A percentile compares a stretch with the other conserved stretches of the same genome.
Conservation (phyloP, 2,113 vertebrate species). For the Murina feae region DNA sequence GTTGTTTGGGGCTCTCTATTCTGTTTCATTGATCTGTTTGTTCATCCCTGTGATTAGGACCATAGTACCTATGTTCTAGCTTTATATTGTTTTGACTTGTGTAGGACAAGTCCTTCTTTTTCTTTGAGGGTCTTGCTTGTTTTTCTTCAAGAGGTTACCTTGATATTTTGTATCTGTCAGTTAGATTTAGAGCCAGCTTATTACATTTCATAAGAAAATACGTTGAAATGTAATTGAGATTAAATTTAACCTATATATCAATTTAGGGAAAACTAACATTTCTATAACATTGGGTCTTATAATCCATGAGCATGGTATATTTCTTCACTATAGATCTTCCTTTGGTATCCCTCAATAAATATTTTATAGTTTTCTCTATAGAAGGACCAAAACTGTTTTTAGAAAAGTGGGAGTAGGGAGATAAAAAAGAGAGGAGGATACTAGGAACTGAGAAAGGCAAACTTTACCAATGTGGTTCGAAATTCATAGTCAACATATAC, state of each 20-base stretch:
- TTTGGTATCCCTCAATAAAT: conserved; percentile 18
- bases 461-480: neutral
- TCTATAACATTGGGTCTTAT: neutral
- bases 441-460: neutral
- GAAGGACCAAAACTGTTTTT: neutral
- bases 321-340: neutral
- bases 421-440: neutral
- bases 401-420: neutral
- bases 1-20: neutral
- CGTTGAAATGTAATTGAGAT: neutral
- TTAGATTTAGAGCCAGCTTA: neutral
- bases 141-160: neutral
- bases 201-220: conserved; percentile 15
- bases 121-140: neutral
- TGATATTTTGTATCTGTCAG: neutral
- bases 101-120: neutral
- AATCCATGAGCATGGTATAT: neutral
- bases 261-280: neutral
- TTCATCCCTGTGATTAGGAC: neutral
- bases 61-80: neutral
- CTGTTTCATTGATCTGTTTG: neutral
- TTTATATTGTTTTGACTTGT: neutral
- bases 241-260: conserved; percentile 5
- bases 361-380: conserved; percentile 1
- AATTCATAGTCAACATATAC: neutral